Evolutionary conservation across 1,140 invertebrate species (phyloP).

Genomic region (Atta texana): DNA sequence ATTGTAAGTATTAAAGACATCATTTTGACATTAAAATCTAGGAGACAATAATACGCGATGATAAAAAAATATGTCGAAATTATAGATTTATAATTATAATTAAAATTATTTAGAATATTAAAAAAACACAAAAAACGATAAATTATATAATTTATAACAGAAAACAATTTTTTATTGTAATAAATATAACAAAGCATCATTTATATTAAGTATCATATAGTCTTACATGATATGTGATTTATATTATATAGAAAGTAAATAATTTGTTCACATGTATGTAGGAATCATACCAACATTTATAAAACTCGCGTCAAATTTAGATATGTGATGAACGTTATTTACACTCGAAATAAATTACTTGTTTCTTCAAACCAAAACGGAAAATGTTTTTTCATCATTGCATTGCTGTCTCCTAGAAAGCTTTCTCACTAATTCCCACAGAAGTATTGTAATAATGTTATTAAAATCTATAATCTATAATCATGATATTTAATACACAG

Average conservation of each 20-base stretch:
- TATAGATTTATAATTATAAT: background rate
- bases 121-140: background rate
- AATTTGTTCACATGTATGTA: background rate
- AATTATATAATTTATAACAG: background rate
- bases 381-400: no score
- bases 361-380: no score
- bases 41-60: no score
- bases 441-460: background rate
- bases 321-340: no score
- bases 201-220: background rate
- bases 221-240: background rate
- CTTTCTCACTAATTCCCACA: no score
- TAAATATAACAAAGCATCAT: background rate
- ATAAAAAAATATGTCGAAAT: background rate
- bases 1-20: no score
- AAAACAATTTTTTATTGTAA: background rate
- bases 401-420: no score
- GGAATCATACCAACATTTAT: no score
- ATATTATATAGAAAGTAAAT: background rate
- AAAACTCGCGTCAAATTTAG: no score
- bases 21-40: no score
- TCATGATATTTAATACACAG: constrained; percentile 30
- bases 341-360: no score
- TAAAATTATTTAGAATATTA: background rate
- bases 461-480: background rate